A percentile compares a stretch with the other conserved stretches of the same genome.
phyloP scores from a whole-genome alignment of 1,140 invertebrate genomes.

The Catajapyx aquilonaris region DNA sequence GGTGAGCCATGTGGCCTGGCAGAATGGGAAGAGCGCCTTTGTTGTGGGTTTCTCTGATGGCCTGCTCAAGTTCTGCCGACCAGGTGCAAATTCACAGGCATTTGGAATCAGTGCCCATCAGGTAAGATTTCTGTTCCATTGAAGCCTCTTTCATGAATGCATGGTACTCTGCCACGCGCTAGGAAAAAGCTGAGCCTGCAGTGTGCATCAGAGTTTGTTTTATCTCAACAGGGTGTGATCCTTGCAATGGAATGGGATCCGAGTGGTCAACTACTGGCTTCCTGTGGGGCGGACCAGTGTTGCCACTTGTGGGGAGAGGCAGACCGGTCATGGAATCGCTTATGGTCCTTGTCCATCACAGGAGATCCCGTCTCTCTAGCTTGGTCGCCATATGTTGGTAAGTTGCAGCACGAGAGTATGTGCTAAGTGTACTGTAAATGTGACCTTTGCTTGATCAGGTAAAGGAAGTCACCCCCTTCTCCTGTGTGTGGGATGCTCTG shows the following conservation, averaged over 20 bases:
- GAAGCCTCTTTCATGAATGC: not conserved
- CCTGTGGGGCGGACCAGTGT: slow-evolving; percentile 22
- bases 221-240: slow-evolving; percentile 20
- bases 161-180: not conserved
- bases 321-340: slow-evolving; percentile 18
- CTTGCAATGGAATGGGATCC: slow-evolving; percentile 27
- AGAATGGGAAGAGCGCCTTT: slow-evolving; percentile 29
- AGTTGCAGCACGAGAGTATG: not conserved
- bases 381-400: slow-evolving; percentile 27
- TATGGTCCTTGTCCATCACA: slow-evolving; percentile 20
- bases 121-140: slow-evolving; percentile 14
- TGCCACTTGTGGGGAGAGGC: slow-evolving; percentile 27
- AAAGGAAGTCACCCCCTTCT: slow-evolving; percentile 16
- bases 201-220: no score
- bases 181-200: not conserved
- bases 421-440: not conserved
- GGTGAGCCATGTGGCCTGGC: slow-evolving; percentile 31
- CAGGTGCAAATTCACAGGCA: slow-evolving; percentile 19
- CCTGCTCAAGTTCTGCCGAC: slow-evolving; percentile 25
- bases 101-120: slow-evolving; percentile 26
- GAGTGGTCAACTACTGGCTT: slow-evolving; percentile 26
- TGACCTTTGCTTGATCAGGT: slow-evolving; percentile 8
- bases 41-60: slow-evolving; percentile 33
- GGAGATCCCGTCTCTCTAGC: slow-evolving; percentile 21
- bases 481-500: slow-evolving; percentile 25